phyloP scores from a whole-genome alignment of 1,140 invertebrate species.

The Lepidurus arcticus region DNA sequence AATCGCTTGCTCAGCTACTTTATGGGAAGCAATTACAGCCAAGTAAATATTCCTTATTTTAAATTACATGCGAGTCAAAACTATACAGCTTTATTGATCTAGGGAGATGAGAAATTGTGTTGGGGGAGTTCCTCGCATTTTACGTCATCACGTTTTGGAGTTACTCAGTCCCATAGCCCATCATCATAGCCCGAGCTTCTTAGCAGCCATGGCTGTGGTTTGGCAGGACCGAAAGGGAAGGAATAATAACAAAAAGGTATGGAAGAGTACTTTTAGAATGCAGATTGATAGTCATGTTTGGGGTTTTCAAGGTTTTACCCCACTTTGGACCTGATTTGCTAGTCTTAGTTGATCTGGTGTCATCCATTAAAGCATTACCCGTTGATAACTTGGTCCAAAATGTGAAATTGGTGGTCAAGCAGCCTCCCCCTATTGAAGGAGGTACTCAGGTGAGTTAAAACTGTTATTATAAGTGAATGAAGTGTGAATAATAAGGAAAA shows the following conservation, averaged over 20 bases:
- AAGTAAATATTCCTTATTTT: conserved; percentile 44
- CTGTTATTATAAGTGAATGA: neutral
- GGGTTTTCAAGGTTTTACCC: conserved; percentile 52
- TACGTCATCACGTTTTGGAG: conserved; percentile 73
- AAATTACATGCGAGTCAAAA: neutral
- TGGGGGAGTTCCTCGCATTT: neutral
- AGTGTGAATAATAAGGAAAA: neutral
- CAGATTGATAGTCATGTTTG: neutral
- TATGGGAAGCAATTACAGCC: conserved; percentile 67
- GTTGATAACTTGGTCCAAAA: conserved; percentile 81
- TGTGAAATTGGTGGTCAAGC: conserved; percentile 71
- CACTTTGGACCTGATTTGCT: conserved; percentile 65
- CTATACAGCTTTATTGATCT: neutral
- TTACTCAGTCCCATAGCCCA: conserved; percentile 81
- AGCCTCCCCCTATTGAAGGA: conserved; percentile 63
- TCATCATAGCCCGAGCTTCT: conserved; percentile 73
- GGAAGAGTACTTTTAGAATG: neutral
- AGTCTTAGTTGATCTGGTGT: conserved; percentile 71
- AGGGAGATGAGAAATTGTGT: neutral
- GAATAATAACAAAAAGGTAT: conserved; percentile 48
- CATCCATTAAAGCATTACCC: conserved; percentile 74
- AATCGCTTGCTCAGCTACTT: conserved; percentile 65
- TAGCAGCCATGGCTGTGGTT: conserved; percentile 78
- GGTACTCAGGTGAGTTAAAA: conserved; percentile 44
- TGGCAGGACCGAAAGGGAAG: conserved; percentile 67